A percentile compares a stretch with the other conserved stretches of the same genome.
These are phyloP conservation scores for Pseudopleuronectes americanus DNA, from an alignment of 2,797 vertebrate species.

Conservation along the genomic window DNA sequence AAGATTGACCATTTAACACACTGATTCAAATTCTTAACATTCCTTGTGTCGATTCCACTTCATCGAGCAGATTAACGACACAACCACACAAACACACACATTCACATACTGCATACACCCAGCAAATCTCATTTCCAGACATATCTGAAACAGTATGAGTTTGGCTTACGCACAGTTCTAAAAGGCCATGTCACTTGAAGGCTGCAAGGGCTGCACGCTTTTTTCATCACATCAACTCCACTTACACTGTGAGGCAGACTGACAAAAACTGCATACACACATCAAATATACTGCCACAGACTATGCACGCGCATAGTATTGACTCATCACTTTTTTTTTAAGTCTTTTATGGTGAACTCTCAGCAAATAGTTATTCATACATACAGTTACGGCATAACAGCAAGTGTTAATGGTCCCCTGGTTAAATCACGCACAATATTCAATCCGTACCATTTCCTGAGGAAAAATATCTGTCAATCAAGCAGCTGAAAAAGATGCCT, in stretches of 20 bases:
- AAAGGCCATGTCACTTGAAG: conserved; percentile 52
- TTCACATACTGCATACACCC: too few relatives aligned
- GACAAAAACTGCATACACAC: background rate
- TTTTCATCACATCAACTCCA: conserved; percentile 44
- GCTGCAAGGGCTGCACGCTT: conserved; percentile 29
- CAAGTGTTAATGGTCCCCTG: too few relatives aligned
- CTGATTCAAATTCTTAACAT: conserved; percentile 28
- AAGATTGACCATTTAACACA: conserved; percentile 1
- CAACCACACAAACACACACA: background rate
- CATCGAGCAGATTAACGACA: background rate
- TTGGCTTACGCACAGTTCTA: conserved; percentile 41
- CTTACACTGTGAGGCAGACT: conserved; percentile 13
- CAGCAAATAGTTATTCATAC: too few relatives aligned
- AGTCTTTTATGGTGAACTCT: too few relatives aligned
- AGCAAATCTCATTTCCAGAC: conserved; percentile 32
- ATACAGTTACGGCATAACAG: too few relatives aligned
- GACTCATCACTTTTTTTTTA: too few relatives aligned
- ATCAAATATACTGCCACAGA: too few relatives aligned
- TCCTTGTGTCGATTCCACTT: conserved; percentile 8
- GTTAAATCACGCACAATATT: too few relatives aligned
- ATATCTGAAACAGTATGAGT: conserved; percentile 16
- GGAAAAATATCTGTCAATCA: too few relatives aligned
- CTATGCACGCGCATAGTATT: too few relatives aligned
- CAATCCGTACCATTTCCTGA: too few relatives aligned
- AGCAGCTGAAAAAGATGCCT: too few relatives aligned